Base-by-base conservation (phyloP, 2,113 vertebrate species). In the Cathartes aura region DNA sequence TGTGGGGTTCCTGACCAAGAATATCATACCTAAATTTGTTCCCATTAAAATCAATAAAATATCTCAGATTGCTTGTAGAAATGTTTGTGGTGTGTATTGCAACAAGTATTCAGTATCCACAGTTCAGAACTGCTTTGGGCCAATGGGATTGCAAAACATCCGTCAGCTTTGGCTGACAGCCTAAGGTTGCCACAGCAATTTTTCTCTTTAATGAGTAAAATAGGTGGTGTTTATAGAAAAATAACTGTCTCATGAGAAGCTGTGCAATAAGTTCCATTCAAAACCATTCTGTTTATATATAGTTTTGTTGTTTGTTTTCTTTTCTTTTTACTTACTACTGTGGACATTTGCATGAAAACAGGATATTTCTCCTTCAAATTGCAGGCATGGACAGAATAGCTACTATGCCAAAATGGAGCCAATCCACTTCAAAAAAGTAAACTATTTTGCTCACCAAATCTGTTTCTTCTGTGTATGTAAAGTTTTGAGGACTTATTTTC, bases 341-440 rank as follows among this genome's bases (percentile, higher is more conserved):
- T 93, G 78, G 91, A 96, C 70, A 97, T 96, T 93, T 97, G 87
- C 94, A 95, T 97, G 96, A 97, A 97, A 97, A 97, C 97, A 97
- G 93, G 96, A 90, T 96, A 96, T 87, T 96, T 97, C 96, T 89
- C 50, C 91, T 96, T 95, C 87, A 97, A 97, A 96, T 94, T 97
- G 94, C 93, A 97, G 89, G 89, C 78, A 89, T 82, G 87, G 76
- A 75, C 73, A 96, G 95, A 95, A 96, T 89, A 95, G 89, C 20
- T 87, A 68, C 91, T 91, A 66, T 88, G 80, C 78, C 91, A 95
- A 91, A 97, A 87, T 45, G 81, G 45, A 96, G n/a, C 90, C 75
- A 96, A 84, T 75, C 88, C 92, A 93, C 88, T 97, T 96, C 53
- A 96, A 96, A 86, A 92, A 83, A 94, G 58, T 75, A 90, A 83